Percentiles rank a stretch among this genome's conserved stretches.
Conservation (phyloP, 2,888 invertebrate genomes). For the Zaprionus obscuricornis region DNA sequence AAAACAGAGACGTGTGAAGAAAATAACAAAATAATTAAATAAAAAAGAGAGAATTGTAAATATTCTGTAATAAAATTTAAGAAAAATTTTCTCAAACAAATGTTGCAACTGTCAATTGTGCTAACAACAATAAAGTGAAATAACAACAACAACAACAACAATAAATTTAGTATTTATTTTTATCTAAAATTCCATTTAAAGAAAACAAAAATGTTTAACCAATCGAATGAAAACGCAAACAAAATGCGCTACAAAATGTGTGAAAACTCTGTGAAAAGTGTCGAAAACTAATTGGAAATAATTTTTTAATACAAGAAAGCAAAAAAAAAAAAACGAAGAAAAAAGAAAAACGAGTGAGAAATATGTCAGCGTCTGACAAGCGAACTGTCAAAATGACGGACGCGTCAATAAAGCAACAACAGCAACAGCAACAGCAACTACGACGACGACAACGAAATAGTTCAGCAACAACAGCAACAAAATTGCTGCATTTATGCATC, state of each 20-base stretch:
- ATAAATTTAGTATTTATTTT: constrained; percentile 7
- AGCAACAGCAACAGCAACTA: constrained; percentile 27
- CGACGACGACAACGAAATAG: constrained; percentile 28
- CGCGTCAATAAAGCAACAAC: constrained; percentile 44
- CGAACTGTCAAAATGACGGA: constrained; percentile 77
- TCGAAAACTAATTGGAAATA: constrained; percentile 47
- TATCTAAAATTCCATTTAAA: background rate
- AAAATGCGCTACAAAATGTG: constrained; percentile 42
- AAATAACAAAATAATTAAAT: background rate
- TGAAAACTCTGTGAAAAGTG: constrained; percentile 52
- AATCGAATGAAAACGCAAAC: constrained; percentile 18
- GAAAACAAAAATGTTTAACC: constrained; percentile 27
- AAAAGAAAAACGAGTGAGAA: no score
- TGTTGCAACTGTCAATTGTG: constrained; percentile 38
- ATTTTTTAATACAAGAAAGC: constrained; percentile 22
- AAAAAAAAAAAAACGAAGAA: no score
- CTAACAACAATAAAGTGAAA: background rate
- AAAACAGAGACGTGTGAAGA: no score
- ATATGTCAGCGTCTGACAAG: constrained; percentile 68
- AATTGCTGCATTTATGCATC: constrained; percentile 63
- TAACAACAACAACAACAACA: background rate
- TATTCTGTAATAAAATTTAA: no score
- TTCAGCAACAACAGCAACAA: constrained; percentile 29
- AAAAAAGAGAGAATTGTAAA: no score
- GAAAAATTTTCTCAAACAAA: no score